Conservation (phyloP, 2,888 invertebrate genomes). For the Exephanes ischioxanthus region DNA sequence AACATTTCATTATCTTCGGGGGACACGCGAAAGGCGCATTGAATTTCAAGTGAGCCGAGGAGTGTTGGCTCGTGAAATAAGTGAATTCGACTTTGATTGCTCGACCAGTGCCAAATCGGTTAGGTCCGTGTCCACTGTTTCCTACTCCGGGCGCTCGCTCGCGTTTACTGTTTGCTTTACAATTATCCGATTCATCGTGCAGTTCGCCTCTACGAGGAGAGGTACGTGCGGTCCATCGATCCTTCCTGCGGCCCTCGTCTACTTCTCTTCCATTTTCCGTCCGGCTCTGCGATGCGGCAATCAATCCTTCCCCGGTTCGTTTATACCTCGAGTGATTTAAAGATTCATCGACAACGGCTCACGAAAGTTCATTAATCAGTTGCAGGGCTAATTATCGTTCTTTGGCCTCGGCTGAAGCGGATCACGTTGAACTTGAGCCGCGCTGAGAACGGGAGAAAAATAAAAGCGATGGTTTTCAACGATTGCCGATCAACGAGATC, state of each 20-base stretch:
- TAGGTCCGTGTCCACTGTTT: conserved; percentile 48
- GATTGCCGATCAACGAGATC: neutral
- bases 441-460: neutral
- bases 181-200: conserved; percentile 71
- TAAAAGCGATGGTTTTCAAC: neutral
- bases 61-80: conserved; percentile 65
- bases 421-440: neutral
- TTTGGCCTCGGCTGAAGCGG: neutral
- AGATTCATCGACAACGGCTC: neutral
- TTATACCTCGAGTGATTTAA: neutral
- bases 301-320: neutral
- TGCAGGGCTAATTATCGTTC: neutral
- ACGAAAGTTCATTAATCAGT: neutral
- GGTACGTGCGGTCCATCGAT: conserved; percentile 14
- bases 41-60: conserved; percentile 57
- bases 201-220: conserved; percentile 19
- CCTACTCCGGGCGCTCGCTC: conserved; percentile 1
- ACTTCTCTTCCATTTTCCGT: neutral
- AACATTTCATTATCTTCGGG: conserved; percentile 65
- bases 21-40: conserved; percentile 36
- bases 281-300: neutral
- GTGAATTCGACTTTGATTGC: conserved; percentile 71
- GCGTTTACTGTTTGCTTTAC: conserved; percentile 71
- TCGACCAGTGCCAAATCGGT: conserved; percentile 71
- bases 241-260: conserved; percentile 21